Percentiles rank a stretch among this genome's conserved stretches.
Conservation (phyloP, 2,888 invertebrate species). For the Rotaria sp. region DNA sequence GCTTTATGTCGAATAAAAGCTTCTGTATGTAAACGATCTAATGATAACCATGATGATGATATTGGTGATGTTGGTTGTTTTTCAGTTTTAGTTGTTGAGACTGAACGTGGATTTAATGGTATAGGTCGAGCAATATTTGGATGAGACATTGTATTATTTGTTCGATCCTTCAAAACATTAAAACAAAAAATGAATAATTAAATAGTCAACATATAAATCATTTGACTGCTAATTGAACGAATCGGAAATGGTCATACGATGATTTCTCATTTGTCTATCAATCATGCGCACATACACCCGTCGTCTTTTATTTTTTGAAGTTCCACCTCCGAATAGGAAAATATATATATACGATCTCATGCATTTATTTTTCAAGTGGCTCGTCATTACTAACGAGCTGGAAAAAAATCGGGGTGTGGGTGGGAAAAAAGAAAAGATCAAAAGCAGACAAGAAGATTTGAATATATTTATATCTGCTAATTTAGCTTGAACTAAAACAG, state of each 20-base stretch:
- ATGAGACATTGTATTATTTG: not conserved
- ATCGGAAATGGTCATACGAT: not conserved
- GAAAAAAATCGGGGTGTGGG: not conserved
- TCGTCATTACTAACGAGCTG: conserved; percentile 15
- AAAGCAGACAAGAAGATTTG: not conserved
- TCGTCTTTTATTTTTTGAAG: not conserved
- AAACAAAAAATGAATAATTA: not conserved
- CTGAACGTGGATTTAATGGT: not conserved
- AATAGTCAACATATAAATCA: not conserved
- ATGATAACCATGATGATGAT: not conserved
- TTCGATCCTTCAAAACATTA: not conserved
- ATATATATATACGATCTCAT: not conserved
- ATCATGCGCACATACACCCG: not conserved
- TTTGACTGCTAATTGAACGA: not conserved
- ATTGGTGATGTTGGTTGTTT: not conserved
- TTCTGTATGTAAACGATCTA: conserved; percentile 27
- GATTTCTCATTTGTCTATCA: not conserved
- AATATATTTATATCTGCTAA: not conserved
- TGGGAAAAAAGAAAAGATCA: not conserved
- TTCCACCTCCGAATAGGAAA: not conserved
- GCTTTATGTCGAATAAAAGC: conserved; percentile 11
- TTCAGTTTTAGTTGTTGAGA: not conserved
- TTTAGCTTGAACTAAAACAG: not conserved
- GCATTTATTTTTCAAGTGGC: not conserved
- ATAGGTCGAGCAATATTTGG: conserved; percentile 2